phyloP scores from a whole-genome alignment of 2,888 invertebrate species.

The Cheilosia impressa region DNA sequence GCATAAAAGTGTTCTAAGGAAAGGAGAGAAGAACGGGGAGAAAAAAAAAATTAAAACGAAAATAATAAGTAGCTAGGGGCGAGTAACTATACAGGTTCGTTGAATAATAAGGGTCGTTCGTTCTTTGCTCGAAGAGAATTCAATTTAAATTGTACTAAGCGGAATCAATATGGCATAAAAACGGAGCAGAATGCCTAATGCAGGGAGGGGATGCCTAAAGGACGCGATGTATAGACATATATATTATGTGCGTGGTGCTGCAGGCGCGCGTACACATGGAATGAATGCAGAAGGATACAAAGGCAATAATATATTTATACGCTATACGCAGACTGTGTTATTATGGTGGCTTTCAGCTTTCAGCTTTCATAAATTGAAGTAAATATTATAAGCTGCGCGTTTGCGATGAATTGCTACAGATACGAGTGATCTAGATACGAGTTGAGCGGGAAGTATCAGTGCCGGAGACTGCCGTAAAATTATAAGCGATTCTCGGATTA shows the following conservation, averaged over 20 bases:
- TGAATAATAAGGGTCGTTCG: constrained; percentile 58
- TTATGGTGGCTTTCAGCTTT: constrained; percentile 46
- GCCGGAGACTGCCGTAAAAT: too few species aligned
- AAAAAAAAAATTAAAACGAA: constrained; percentile 19
- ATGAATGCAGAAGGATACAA: constrained; percentile 46
- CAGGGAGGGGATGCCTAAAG: constrained; percentile 53
- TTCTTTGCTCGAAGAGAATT: constrained; percentile 5
- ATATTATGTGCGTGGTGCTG: constrained; percentile 15
- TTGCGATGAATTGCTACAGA: constrained; percentile 8
- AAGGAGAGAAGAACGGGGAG: constrained; percentile 11
- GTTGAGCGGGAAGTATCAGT: neutral
- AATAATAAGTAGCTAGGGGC: constrained; percentile 60
- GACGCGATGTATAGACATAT: constrained; percentile 2
- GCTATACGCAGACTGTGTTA: constrained; percentile 56
- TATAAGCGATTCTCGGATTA: too few species aligned
- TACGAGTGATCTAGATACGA: constrained; percentile 1
- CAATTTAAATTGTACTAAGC: constrained; percentile 27
- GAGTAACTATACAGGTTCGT: constrained; percentile 51
- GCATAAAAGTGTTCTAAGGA: constrained; percentile 33
- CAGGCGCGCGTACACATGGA: constrained; percentile 23
- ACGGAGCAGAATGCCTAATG: constrained; percentile 9
- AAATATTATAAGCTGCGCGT: constrained; percentile 28
- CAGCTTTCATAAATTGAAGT: constrained; percentile 23
- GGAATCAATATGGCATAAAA: constrained; percentile 55
- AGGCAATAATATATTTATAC: constrained; percentile 53